These are phyloP conservation scores for Girardia tigrina DNA, from an alignment of 2,888 invertebrate species.

Conservation along the genomic window DNA sequence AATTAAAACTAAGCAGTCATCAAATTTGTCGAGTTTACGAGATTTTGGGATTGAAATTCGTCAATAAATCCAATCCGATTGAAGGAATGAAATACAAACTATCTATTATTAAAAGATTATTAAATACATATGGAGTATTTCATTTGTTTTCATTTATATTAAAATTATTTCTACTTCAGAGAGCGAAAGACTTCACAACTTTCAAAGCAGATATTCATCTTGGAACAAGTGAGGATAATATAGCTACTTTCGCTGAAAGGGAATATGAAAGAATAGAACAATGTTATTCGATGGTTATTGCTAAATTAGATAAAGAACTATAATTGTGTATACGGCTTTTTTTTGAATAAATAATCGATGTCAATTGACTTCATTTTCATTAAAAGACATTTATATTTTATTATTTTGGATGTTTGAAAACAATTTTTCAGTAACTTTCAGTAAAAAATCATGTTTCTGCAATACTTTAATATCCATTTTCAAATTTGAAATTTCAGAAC, in stretches of 20 bases:
- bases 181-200: not conserved
- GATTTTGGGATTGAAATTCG: conserved; percentile 59
- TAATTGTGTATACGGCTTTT: no score
- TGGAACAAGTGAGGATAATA: not conserved
- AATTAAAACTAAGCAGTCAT: conserved; percentile 59
- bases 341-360: no score
- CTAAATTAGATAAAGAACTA: not conserved
- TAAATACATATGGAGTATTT: not conserved
- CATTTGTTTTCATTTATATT: not conserved
- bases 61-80: not conserved
- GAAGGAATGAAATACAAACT: not conserved
- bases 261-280: not conserved
- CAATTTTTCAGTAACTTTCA: no score
- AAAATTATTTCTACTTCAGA: not conserved
- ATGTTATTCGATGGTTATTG: not conserved
- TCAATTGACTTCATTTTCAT: no score
- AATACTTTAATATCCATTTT: no score
- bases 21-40: conserved; percentile 67
- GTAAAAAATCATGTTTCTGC: no score
- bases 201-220: not conserved
- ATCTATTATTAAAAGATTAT: not conserved
- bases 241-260: not conserved
- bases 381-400: no score
- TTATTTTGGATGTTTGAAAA: no score
- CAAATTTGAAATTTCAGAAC: no score